Percentiles rank a stretch among this genome's conserved stretches.
Conservation (phyloP, 2,113 vertebrate genomes). For the Bostrychus sinensis region DNA sequence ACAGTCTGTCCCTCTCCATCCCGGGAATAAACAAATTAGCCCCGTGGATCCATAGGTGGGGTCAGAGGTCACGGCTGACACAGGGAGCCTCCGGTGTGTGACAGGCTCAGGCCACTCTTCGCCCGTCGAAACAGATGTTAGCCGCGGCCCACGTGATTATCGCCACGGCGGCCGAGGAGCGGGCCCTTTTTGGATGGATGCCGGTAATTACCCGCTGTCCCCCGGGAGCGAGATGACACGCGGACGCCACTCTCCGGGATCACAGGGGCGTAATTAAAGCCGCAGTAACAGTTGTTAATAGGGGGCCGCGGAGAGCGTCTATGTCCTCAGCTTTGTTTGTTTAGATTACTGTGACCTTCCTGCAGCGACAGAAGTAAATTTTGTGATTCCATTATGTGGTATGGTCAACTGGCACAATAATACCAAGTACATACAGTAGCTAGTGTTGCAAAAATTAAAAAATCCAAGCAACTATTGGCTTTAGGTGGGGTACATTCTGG, state of each 20-base stretch:
- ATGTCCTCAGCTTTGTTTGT: slow-evolving; percentile 62
- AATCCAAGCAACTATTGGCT: too few species aligned
- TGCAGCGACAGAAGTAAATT: too few species aligned
- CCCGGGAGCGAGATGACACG: slow-evolving; percentile 96
- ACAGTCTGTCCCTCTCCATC: slow-evolving; percentile 62
- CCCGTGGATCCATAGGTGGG: slow-evolving; percentile 84
- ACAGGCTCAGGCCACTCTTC: slow-evolving; percentile 88
- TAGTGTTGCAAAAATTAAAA: too few species aligned
- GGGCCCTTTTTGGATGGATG: slow-evolving; percentile 90
- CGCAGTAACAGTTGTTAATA: slow-evolving; percentile 99
- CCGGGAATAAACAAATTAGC: slow-evolving; percentile 91
- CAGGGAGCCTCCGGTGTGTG: slow-evolving; percentile 87
- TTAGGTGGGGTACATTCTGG: too few species aligned
- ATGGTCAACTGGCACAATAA: too few species aligned
- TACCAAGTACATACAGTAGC: too few species aligned
- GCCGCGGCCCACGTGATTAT: slow-evolving; percentile 91
- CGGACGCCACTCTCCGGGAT: slow-evolving; percentile 91
- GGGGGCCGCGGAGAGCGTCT: slow-evolving; percentile 83
- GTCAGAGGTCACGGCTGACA: slow-evolving; percentile 88
- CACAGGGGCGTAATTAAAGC: slow-evolving; percentile 98
- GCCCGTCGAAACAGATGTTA: slow-evolving; percentile 96
- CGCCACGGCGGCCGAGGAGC: slow-evolving; percentile 90
- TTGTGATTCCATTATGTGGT: too few species aligned
- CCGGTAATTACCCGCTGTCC: slow-evolving; percentile 98
- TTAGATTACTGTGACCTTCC: too few species aligned